phyloP scores from a whole-genome alignment of 2,888 invertebrate species.

The Brachyptera putata region DNA sequence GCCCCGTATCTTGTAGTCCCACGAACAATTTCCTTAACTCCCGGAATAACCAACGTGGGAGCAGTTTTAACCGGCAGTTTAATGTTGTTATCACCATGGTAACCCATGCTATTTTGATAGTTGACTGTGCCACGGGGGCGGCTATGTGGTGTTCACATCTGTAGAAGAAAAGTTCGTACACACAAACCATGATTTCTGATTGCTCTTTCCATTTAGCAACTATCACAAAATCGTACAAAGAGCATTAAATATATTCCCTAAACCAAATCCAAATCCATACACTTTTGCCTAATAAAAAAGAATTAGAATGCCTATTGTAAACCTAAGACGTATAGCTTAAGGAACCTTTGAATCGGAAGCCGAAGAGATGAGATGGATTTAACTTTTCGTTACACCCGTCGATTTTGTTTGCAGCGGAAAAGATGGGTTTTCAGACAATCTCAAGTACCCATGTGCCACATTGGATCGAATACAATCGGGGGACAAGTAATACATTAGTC shows the following conservation, averaged over 20 bases:
- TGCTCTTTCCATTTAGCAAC: too few species aligned
- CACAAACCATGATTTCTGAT: too few species aligned
- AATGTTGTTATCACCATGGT: too few species aligned
- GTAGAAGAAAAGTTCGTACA: too few species aligned
- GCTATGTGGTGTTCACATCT: too few species aligned
- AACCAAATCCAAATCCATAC: not conserved
- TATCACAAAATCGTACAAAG: not conserved
- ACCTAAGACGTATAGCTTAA: not conserved
- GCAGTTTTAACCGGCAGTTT: too few species aligned
- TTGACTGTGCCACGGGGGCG: too few species aligned
- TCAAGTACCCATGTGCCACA: conserved; percentile 19
- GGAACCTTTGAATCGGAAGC: too few species aligned
- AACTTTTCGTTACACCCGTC: conserved; percentile 25
- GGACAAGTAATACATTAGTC: conserved; percentile 3
- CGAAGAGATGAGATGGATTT: conserved; percentile 23
- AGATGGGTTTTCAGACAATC: conserved; percentile 23
- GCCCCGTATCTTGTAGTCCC: too few species aligned
- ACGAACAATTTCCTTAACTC: too few species aligned
- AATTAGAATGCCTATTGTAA: conserved; percentile 21
- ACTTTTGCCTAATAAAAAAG: conserved; percentile 16
- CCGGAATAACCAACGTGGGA: too few species aligned
- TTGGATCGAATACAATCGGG: not conserved
- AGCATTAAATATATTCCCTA: not conserved
- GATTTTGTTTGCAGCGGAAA: conserved; percentile 26
- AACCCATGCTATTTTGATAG: too few species aligned